phyloP scores from a whole-genome alignment of 2,888 invertebrate species.

The Patella ulyssiponensis region DNA sequence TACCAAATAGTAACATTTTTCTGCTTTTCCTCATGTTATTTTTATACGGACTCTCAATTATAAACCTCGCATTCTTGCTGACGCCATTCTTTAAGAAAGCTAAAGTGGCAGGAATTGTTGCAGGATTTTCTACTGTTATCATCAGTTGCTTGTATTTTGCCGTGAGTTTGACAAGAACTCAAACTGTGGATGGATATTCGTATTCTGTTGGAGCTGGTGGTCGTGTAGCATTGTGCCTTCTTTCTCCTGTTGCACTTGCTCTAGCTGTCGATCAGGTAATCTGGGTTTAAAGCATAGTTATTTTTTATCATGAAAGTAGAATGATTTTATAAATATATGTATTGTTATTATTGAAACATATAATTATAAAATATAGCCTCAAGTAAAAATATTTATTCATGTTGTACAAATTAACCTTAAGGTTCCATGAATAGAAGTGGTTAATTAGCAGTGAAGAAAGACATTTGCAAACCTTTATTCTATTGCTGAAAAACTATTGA shows the following conservation, averaged over 20 bases:
- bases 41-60: constrained; percentile 85
- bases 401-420: too few relatives aligned
- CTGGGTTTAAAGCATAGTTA: too few relatives aligned
- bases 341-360: too few relatives aligned
- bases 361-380: too few relatives aligned
- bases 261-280: constrained; percentile 87
- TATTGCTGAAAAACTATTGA: too few relatives aligned
- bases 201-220: constrained; percentile 76
- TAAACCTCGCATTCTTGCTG: constrained; percentile 86
- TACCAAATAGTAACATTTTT: constrained; percentile 82
- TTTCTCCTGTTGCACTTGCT: constrained; percentile 87
- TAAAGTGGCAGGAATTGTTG: constrained; percentile 78
- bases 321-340: too few relatives aligned
- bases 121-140: constrained; percentile 84
- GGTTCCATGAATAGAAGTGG: too few relatives aligned
- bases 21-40: constrained; percentile 85
- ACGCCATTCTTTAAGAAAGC: constrained; percentile 89
- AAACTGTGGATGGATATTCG: constrained; percentile 44
- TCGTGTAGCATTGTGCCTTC: constrained; percentile 84
- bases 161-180: constrained; percentile 77
- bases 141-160: constrained; percentile 86
- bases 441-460: too few relatives aligned
- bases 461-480: too few relatives aligned
- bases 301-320: too few relatives aligned
- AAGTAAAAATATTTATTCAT: too few relatives aligned